A percentile compares a stretch with the other conserved stretches of the same genome.
These are phyloP conservation scores for Paramisgurnus dabryanus DNA, from an alignment of 2,113 vertebrate genomes.

Conservation along the genomic window DNA sequence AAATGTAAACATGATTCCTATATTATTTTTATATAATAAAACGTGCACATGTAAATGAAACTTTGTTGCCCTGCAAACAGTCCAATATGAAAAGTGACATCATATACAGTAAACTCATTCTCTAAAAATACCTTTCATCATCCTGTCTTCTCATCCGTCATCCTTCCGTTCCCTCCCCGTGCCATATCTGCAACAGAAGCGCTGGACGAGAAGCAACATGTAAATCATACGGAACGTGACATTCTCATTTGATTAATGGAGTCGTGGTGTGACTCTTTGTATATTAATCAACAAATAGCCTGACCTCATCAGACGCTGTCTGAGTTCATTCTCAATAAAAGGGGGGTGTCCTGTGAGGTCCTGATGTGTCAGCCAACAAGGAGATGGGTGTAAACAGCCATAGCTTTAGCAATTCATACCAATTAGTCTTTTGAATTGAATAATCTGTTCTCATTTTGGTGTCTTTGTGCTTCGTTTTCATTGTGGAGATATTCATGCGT, in stretches of 20 bases:
- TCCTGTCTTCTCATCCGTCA: conserved; percentile 33
- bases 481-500: conserved; percentile 1
- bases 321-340: conserved; percentile 44
- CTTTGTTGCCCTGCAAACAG: not conserved
- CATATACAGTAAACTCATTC: conserved; percentile 39
- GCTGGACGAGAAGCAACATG: conserved; percentile 62
- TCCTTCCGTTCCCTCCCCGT: conserved; percentile 41
- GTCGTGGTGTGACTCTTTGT: conserved; percentile 72
- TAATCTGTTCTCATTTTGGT: not conserved
- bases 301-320: conserved; percentile 59
- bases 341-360: conserved; percentile 28
- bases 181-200: conserved; percentile 70
- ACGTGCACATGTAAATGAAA: conserved; percentile 3
- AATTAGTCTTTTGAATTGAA: conserved; percentile 27
- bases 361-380: conserved; percentile 6
- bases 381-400: conserved; percentile 23
- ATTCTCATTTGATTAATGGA: conserved; percentile 69
- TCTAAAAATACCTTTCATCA: conserved; percentile 37
- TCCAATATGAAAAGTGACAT: conserved; percentile 7
- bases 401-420: conserved; percentile 29
- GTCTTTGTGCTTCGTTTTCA: not conserved
- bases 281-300: conserved; percentile 72
- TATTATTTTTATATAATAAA: not conserved
- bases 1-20: not conserved
- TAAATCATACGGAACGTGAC: conserved; percentile 75